phyloP scores from a whole-genome alignment of 2,113 vertebrate genomes.

The Takifugu flavidus region DNA sequence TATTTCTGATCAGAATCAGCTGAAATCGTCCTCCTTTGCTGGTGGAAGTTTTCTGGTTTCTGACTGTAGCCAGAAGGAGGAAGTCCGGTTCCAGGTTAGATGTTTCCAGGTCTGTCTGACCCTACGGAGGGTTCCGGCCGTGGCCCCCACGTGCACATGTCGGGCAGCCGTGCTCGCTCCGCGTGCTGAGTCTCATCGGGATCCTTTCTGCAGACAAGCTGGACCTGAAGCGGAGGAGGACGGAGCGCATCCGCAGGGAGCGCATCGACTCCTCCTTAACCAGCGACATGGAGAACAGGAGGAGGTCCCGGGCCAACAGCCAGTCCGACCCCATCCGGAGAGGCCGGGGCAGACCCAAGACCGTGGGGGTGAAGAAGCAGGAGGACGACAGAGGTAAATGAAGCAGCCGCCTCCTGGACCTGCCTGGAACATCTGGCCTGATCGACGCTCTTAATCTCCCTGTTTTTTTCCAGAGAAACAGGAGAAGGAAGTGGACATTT shows the following conservation, averaged over 20 bases:
- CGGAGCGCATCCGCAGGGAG: constrained; percentile 90
- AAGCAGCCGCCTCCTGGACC: no score
- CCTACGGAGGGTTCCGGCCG: background rate
- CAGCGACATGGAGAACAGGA: constrained; percentile 90
- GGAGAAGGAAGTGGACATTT: constrained; percentile 97
- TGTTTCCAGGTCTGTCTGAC: background rate
- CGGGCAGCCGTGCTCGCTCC: no score
- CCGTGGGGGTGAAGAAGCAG: constrained; percentile 87
- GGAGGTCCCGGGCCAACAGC: constrained; percentile 87
- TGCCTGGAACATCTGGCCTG: no score
- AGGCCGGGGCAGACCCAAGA: constrained; percentile 91
- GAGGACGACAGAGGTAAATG: constrained; percentile 93
- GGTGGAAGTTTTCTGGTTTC: no score
- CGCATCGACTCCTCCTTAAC: constrained; percentile 84
- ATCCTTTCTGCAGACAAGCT: constrained; percentile 79
- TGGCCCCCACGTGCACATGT: no score
- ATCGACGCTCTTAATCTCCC: background rate
- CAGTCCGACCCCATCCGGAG: constrained; percentile 92
- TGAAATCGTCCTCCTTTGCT: no score
- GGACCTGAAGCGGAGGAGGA: constrained; percentile 90
- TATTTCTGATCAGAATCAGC: no score
- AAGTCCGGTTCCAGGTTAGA: no score
- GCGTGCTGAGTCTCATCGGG: no score
- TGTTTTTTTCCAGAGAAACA: constrained; percentile 85
- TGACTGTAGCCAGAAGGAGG: no score